Base-by-base conservation (phyloP, 2,888 invertebrate genomes). In the Apamea monoglypha region DNA sequence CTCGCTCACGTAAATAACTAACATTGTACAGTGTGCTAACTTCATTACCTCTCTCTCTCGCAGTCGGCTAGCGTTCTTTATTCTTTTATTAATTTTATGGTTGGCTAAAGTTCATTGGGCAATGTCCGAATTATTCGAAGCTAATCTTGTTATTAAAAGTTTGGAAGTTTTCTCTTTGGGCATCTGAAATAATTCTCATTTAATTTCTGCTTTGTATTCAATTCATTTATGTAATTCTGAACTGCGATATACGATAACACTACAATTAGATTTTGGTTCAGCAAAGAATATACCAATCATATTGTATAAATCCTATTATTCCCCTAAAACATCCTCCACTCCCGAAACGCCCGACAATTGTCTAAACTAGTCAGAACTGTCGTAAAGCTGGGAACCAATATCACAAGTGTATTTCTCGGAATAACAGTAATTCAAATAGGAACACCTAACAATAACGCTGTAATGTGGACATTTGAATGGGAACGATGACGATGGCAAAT, bases 1-100 rank as follows among this genome's bases (percentile, higher is more conserved):
- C 77, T 77, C 84, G 79, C 79, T 72, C 87, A 88, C 86, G 88
- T 87, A 88, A 80, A 86, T 73, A 82, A 87, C 80, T 84, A 87
- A 81, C 69, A 88, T 68, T 82, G 78, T 83, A 68, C 78, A 76
- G 78, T 61, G 76, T 64, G 80, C 78, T 86, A 81, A 85, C 85
- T 85, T 84, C 77, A 85, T 89, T 88, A 83, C 75, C 76, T 75
- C 61, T 61, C 40, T 74, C 64, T 63, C 66, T n/a, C 29, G 56
- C 40, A 61, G 71, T 74, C 36, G 50, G 75, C 59, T 77, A 79
- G 70, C 36, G 44, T 77, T 86, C 25, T 78, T 78, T 64, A 73
- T 71, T 83, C 7, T 63, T 74, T 77, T 75, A 76, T 74, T 68
- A 25, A 56, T 68, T 69, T 44, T 32, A 74, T 76, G 47, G 32